Evolutionary conservation across 2,113 vertebrate species (phyloP).

Genomic region (Galemys pyrenaicus): DNA sequence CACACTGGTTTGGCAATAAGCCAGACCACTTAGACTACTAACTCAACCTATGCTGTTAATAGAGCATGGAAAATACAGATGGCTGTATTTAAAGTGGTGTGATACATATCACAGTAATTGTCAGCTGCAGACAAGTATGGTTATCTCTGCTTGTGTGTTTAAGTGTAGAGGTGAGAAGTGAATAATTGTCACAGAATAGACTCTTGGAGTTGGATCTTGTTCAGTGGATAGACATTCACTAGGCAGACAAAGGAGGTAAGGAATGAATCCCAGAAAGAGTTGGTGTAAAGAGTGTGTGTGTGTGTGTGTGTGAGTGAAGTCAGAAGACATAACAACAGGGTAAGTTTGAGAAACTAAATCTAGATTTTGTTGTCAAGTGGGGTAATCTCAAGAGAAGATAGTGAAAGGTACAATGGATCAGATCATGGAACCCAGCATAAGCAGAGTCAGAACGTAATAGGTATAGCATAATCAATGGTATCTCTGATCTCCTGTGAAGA

Average conservation of each 20-base stretch:
- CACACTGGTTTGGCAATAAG: background rate
- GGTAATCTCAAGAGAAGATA: background rate
- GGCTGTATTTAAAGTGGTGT: background rate
- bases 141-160: background rate
- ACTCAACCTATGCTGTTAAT: background rate
- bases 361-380: background rate
- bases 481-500: background rate
- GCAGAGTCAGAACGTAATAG: background rate
- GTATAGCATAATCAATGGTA: background rate
- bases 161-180: background rate
- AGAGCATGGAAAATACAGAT: background rate
- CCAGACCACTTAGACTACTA: background rate
- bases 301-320: background rate
- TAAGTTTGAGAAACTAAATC: background rate
- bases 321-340: background rate
- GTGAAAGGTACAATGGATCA: background rate
- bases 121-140: background rate
- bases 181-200: background rate
- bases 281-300: no score
- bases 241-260: background rate
- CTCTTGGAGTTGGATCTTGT: background rate
- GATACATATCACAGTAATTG: background rate
- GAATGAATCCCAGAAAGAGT: background rate
- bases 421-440: background rate
- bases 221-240: background rate